These are phyloP conservation scores for Lutjanus erythropterus DNA, from an alignment of 2,113 vertebrate genomes.

Conservation along the genomic window DNA sequence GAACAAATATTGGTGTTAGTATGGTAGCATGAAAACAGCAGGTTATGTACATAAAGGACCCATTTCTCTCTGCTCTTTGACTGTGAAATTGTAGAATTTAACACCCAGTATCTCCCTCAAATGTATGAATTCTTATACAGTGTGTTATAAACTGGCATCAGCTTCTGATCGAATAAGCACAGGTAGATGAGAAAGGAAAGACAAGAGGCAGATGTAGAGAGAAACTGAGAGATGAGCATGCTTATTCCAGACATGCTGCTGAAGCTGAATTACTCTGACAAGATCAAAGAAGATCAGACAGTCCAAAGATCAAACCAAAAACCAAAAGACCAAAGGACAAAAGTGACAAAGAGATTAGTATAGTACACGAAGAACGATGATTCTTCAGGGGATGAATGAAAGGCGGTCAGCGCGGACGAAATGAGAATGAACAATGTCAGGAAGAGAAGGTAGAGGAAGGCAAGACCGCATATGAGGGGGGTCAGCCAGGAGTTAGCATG, in stretches of 20 bases:
- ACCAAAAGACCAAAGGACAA: slow-evolving; percentile 37
- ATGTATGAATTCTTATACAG: not conserved
- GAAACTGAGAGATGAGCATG: slow-evolving; percentile 57
- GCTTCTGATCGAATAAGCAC: slow-evolving; percentile 13
- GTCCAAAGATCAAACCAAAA: slow-evolving; percentile 57
- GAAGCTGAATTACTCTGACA: slow-evolving; percentile 51
- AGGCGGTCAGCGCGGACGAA: slow-evolving; percentile 54
- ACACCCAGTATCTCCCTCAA: slow-evolving; percentile 7
- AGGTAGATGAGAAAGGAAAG: slow-evolving; percentile 36
- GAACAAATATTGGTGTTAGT: slow-evolving; percentile 52
- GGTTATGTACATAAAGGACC: slow-evolving; percentile 4
- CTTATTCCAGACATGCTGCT: slow-evolving; percentile 61
- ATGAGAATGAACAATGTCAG: slow-evolving; percentile 61
- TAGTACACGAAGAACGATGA: slow-evolving; percentile 61
- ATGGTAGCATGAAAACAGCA: slow-evolving; percentile 35
- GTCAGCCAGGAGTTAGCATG: slow-evolving; percentile 55
- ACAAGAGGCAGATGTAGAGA: slow-evolving; percentile 25
- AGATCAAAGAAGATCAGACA: slow-evolving; percentile 59
- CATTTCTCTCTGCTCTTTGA: slow-evolving; percentile 76
- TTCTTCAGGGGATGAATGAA: slow-evolving; percentile 36
- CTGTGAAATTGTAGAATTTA: slow-evolving; percentile 30
- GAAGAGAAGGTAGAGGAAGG: slow-evolving; percentile 32
- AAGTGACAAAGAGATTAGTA: slow-evolving; percentile 65
- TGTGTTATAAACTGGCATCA: not conserved
- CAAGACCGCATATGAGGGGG: slow-evolving; percentile 61